Base-by-base conservation (phyloP, 2,797 vertebrate genomes). In the Choloepus didactylus region DNA sequence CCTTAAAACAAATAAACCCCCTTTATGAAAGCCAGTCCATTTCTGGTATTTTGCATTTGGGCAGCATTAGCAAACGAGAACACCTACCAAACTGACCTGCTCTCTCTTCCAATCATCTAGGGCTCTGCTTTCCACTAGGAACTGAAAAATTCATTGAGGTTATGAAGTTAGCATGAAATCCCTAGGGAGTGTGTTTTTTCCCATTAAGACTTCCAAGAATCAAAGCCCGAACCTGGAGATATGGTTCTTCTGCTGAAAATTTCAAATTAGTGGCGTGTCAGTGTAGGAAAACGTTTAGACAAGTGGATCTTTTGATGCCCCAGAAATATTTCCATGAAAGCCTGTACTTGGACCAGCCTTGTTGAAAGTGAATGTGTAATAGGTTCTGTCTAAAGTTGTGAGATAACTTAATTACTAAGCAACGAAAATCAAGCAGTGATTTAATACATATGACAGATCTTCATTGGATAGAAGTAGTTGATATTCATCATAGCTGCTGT, bases 381-480 rank as follows among this genome's bases (percentile, higher is more conserved):
- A 90, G 31, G 14, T 31, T 3, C 27, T 85, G 0, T 64, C 21
- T 84, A 75, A 73, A 59, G 85, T 83, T 82, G 60, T 35, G 8
- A 88, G 51, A 10, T 77, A 35, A 25, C 10, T 27, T 83, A 86
- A 84, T 75, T 56, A 54, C 44, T n/a, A 67, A 92, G 67, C 25
- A 87, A 90, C 77, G 59, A 94, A 92, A 92, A 76, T 49, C 16
- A 93, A 79, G 21, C 46, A 66, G 23, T 41, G 21, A 49, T 9
- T 59, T 85, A 31, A 82, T n/a, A 77, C 16, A 31, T 49, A 56
- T 49, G 29, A 38, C 18, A 86, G 92, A 67, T 82, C 27, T 76
- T 80, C 76, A 72, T 54, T 87, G 51, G 18, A 87, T 31, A 69
- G 62, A 88, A 93, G 46, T 69, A 35, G 54, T 64, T 95, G 79